A percentile compares a stretch with the other conserved stretches of the same genome.
These are phyloP conservation scores for Alectura lathami DNA, from an alignment of 2,113 vertebrate genomes.

Conservation along the genomic window DNA sequence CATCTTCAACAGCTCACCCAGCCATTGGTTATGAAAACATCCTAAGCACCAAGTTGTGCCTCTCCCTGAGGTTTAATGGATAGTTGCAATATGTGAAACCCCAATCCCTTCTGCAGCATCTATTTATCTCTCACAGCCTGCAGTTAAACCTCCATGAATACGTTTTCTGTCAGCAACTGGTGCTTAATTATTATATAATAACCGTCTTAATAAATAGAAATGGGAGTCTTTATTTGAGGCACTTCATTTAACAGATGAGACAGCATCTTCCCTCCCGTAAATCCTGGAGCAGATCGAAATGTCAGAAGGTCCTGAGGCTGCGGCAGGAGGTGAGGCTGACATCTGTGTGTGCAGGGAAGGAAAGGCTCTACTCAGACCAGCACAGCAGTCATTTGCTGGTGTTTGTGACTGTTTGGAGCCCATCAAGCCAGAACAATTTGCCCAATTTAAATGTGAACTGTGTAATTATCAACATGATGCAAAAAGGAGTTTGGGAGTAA, in stretches of 20 bases:
- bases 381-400: background rate
- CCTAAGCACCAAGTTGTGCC: background rate
- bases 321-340: background rate
- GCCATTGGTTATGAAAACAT: background rate
- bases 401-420: background rate
- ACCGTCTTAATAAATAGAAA: constrained; percentile 46
- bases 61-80: background rate
- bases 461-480: accelerated
- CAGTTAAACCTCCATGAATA: constrained; percentile 24
- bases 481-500: background rate
- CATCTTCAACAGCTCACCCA: background rate
- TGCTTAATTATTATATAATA: constrained; percentile 60
- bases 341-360: background rate
- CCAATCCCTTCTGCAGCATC: background rate
- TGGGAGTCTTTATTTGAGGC: background rate
- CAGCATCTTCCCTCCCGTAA: background rate
- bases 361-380: background rate
- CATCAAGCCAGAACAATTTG: background rate
- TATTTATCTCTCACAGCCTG: constrained; percentile 14
- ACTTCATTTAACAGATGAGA: constrained; percentile 1
- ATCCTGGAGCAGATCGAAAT: background rate
- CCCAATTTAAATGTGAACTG: background rate
- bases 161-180: constrained; percentile 26
- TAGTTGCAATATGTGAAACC: background rate
- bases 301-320: background rate